A percentile compares a stretch with the other conserved stretches of the same genome.
Conservation (phyloP, 2,113 vertebrate species). For the Fregetta grallaria region DNA sequence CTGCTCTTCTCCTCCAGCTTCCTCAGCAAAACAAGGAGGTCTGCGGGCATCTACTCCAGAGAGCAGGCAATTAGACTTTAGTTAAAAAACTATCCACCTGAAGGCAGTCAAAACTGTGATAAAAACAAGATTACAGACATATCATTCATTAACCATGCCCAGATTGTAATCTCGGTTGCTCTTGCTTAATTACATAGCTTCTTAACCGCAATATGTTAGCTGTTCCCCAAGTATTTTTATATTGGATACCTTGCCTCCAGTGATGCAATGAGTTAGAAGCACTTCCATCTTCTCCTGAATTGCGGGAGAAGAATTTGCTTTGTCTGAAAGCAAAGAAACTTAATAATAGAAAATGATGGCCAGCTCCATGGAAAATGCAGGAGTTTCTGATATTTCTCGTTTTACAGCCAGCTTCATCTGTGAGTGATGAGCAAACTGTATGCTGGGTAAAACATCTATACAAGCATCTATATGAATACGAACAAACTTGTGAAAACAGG, state of each 20-base stretch:
- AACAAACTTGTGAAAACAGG: neutral
- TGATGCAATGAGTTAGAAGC: neutral
- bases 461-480: neutral
- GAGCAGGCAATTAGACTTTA: neutral
- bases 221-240: neutral
- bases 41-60: neutral
- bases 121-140: neutral
- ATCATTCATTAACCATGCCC: neutral
- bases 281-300: neutral
- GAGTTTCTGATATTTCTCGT: neutral
- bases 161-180: neutral
- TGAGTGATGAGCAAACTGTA: neutral
- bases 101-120: neutral
- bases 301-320: neutral
- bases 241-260: neutral
- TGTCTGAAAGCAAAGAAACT: neutral
- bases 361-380: neutral
- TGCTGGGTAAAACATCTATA: neutral
- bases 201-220: neutral
- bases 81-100: neutral
- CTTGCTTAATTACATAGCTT: neutral
- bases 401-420: neutral
- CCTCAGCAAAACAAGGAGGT: neutral
- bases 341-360: neutral
- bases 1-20: neutral